Base-by-base conservation (phyloP, 2,888 invertebrate species). In the Epinotia ramella region DNA sequence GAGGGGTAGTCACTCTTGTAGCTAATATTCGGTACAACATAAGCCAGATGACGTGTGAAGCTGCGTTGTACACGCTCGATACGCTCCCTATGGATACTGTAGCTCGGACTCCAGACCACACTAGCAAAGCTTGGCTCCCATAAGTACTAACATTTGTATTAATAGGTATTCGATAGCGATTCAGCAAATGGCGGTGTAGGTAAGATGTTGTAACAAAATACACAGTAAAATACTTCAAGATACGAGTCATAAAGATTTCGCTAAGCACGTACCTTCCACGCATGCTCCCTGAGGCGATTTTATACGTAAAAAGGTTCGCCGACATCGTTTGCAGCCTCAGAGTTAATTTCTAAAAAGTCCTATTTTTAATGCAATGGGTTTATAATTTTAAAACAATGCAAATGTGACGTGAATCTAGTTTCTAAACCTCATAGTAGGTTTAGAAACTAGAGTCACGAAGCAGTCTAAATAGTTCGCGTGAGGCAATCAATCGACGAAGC, bases 401-500 rank as follows among this genome's bases (percentile, higher is more conserved):
- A 18, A 59, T 6, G n/a, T n/a, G n/a, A n/a, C n/a, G n/a, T n/a
- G n/a, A n/a, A n/a, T n/a, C n/a, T n/a, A n/a, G n/a, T n/a, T n/a
- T n/a, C n/a, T n/a, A n/a, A 60, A 16, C 33, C n/a, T n/a, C n/a
- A n/a, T n/a, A 40, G 7, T 1, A 1, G 16, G 33, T 62, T 13
- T 3, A 28, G 3, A 62, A 62, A 9, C 62, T 24, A 62, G 13
- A 33, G 33, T 33, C 40, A 40, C 40, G 40, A 40, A 40, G 9
- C 40, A 40, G 59, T 77, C 12, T 46, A 12, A 16, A 77, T n/a
- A 79, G 73, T 82, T 70, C 77, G 81, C 83, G 83, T 82, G 85
- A 82, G 76, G 81, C 81, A 83, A 84, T 85, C 82, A 81, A 83
- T 83, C 82, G 81, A 80, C 80, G 79, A 77, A 79, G 80, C 81